Evolutionary conservation across 2,797 vertebrate genomes (phyloP), one percentile per base, ranked within the genome.

Genomic region (Falco biarmicus): DNA sequence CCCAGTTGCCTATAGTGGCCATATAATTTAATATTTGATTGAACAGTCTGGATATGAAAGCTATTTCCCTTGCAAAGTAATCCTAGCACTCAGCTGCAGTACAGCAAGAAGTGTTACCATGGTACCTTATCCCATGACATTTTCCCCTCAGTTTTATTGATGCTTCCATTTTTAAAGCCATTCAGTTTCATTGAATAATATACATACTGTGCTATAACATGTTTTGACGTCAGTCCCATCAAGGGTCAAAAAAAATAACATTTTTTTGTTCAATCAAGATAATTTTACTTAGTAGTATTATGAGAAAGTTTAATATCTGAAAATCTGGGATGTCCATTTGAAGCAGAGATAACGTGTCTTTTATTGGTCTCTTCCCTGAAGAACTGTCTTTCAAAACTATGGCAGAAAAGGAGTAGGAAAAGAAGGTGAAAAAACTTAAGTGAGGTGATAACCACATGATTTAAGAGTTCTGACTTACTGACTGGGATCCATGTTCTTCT

Each of bases 11-110:
- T 94, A 12, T 87, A 86, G 91, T 79, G 71, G 74, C 64, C 89
- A 56, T 54, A 68, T 84, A 73, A 84, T 82, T 77, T 68, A 69
- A 73, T 95, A 93, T 90, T 90, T 94, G 84, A 90, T 90, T 84
- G 83, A 92, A 69, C 34, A n/a, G 26, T 51, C 56, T 85, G 54
- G 43, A 31, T 90, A 60, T 28, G 77, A 81, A 83, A 87, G 34
- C 37, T 83, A 47, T 95, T 96, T 96, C 41, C 39, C 61, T 90
- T 95, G 87, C 82, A 90, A 86, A 95, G 51, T 21, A 90, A 90
- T 76, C 64, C 64, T 48, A 69, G 64, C 68, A 69, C 63, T 89
- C 28, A 37, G 48, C 68, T 71, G 74, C 74, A 45, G 45, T 48
- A 50, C 83, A 90, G 84, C 25, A 68, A 79, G 56, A 37, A 86